phyloP scores from a whole-genome alignment of 2,113 vertebrate genomes.

The Origma solitaria region DNA sequence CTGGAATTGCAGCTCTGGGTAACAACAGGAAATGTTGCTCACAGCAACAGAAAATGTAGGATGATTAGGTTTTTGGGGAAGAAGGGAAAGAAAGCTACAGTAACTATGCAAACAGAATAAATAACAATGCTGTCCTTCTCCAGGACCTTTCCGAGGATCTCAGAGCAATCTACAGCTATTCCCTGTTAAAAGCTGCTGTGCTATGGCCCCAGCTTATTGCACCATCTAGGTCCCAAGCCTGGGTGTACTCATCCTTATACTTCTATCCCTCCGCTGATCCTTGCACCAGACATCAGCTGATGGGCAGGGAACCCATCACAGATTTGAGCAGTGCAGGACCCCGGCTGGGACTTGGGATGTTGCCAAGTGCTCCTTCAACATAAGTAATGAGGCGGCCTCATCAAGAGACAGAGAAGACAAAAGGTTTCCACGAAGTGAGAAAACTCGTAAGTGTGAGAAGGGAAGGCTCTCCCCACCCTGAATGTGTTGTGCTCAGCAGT shows the following conservation, averaged over 20 bases:
- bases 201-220: rapidly evolving
- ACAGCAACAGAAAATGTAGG: conserved; percentile 26
- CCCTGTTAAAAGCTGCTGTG: background rate
- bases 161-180: background rate
- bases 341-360: background rate
- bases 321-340: background rate
- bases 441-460: background rate
- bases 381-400: background rate
- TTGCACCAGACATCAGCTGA: background rate
- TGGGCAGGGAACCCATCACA: rapidly evolving
- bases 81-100: background rate
- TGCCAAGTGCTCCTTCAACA: background rate
- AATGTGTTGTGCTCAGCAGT: background rate
- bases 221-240: background rate
- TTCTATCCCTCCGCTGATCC: background rate
- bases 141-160: background rate
- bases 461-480: background rate
- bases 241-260: background rate
- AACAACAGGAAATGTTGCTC: conserved; percentile 18
- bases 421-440: background rate
- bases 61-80: conserved; percentile 5
- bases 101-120: conserved; percentile 1
- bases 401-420: conserved; percentile 1
- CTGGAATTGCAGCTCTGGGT: conserved; percentile 13
- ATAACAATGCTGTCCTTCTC: background rate